Conservation (phyloP, 1,140 invertebrate species). For the Zaprionus inermis region DNA sequence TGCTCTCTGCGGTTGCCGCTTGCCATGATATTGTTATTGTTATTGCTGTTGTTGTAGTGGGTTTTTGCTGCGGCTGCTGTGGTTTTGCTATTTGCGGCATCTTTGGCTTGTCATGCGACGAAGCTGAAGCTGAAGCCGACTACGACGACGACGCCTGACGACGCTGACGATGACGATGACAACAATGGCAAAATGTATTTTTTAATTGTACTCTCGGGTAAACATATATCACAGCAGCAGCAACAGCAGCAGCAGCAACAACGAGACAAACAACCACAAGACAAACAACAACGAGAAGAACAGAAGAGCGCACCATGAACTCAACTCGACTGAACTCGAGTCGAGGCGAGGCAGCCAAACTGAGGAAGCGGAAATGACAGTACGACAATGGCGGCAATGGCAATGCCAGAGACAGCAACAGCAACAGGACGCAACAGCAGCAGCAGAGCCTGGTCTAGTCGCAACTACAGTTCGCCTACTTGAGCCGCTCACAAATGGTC, state of each 20-base stretch:
- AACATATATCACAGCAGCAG: slow-evolving; percentile 72
- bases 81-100: slow-evolving; percentile 71
- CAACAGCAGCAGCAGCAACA: slow-evolving; percentile 2
- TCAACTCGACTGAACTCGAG: slow-evolving; percentile 52
- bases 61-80: slow-evolving; percentile 46
- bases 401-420: slow-evolving; percentile 45
- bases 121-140: slow-evolving; percentile 22
- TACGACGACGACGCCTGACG: slow-evolving; percentile 2
- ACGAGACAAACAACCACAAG: slow-evolving; percentile 15
- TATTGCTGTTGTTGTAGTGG: slow-evolving; percentile 36
- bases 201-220: slow-evolving; percentile 80
- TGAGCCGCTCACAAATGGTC: slow-evolving; percentile 61
- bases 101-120: slow-evolving; percentile 72
- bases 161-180: slow-evolving; percentile 56
- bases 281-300: slow-evolving; percentile 13
- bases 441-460: slow-evolving; percentile 36
- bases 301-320: slow-evolving; percentile 61
- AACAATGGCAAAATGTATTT: slow-evolving; percentile 79
- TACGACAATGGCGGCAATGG: slow-evolving; percentile 56
- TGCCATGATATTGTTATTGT: not conserved
- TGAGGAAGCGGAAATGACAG: slow-evolving; percentile 79
- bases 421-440: slow-evolving; percentile 33
- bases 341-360: slow-evolving; percentile 48
- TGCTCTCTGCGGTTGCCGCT: slow-evolving; percentile 15
- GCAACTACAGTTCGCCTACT: slow-evolving; percentile 39